phyloP scores from a whole-genome alignment of 1,140 invertebrate species.

The Copidosoma floridanum region DNA sequence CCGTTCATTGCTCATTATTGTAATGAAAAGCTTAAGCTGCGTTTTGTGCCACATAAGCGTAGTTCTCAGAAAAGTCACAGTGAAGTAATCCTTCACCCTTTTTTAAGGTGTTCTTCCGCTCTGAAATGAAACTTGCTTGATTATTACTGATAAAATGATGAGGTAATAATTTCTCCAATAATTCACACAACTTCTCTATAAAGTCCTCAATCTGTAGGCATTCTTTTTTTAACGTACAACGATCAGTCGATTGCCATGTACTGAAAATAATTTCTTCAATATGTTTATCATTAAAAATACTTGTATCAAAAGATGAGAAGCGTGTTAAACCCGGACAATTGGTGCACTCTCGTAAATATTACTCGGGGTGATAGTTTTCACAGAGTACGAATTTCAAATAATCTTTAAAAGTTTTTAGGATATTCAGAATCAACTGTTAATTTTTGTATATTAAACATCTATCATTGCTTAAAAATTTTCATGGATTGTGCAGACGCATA shows the following conservation, averaged over 20 bases:
- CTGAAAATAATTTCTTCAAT: neutral
- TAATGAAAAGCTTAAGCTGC: constrained; percentile 40
- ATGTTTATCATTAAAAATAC: too few relatives aligned
- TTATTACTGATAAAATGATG: constrained; percentile 35
- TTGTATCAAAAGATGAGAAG: too few relatives aligned
- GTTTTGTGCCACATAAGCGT: constrained; percentile 40
- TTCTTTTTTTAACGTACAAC: neutral
- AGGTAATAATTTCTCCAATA: neutral
- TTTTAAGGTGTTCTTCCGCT: constrained; percentile 25
- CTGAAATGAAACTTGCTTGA: constrained; percentile 25
- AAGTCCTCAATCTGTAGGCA: neutral
- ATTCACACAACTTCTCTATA: neutral
- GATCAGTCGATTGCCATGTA: neutral
- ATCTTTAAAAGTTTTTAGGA: too few relatives aligned
- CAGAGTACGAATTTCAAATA: too few relatives aligned
- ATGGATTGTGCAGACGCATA: too few relatives aligned
- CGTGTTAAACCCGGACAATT: too few relatives aligned
- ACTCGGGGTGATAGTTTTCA: too few relatives aligned
- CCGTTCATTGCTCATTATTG: constrained; percentile 35
- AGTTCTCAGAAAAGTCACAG: constrained; percentile 46
- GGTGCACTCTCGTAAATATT: too few relatives aligned
- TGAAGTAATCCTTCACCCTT: constrained; percentile 25
- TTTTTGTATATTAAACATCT: too few relatives aligned
- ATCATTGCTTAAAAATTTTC: too few relatives aligned
- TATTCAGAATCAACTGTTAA: too few relatives aligned